Percentiles rank a stretch among this genome's conserved stretches.
Evolutionary conservation across 2,113 vertebrate species (phyloP).

Genomic region (Actenoides lindsayi): DNA sequence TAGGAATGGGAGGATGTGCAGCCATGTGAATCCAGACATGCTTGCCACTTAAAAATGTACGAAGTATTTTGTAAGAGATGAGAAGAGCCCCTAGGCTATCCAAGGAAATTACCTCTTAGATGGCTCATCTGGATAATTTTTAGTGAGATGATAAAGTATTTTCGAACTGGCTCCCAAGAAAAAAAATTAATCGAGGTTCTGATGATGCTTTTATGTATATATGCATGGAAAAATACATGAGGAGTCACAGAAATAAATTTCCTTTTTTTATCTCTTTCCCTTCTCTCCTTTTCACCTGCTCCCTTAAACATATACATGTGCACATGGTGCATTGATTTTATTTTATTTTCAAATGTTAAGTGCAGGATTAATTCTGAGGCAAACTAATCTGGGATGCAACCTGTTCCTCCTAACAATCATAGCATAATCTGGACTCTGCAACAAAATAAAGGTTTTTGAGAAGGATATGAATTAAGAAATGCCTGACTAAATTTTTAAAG

Average conservation of each 20-base stretch:
- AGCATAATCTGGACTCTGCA: background rate
- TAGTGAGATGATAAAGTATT: background rate
- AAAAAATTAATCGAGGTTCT: background rate
- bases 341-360: background rate
- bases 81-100: background rate
- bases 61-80: background rate
- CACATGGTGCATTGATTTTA: background rate
- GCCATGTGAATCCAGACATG: background rate
- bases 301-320: background rate
- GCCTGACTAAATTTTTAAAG: constrained; percentile 56
- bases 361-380: background rate
- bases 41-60: rapidly evolving
- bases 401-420: background rate
- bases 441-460: constrained; percentile 7
- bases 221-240: background rate
- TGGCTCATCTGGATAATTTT: background rate
- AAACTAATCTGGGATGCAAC: background rate
- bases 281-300: background rate
- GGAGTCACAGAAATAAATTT: background rate
- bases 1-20: background rate
- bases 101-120: background rate
- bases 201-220: rapidly evolving
- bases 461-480: constrained; percentile 21
- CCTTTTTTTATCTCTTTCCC: background rate
- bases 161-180: background rate